Percentiles rank a stretch among this genome's conserved stretches.
Conservation (phyloP, 2,113 vertebrate species). For the Danio rerio region DNA sequence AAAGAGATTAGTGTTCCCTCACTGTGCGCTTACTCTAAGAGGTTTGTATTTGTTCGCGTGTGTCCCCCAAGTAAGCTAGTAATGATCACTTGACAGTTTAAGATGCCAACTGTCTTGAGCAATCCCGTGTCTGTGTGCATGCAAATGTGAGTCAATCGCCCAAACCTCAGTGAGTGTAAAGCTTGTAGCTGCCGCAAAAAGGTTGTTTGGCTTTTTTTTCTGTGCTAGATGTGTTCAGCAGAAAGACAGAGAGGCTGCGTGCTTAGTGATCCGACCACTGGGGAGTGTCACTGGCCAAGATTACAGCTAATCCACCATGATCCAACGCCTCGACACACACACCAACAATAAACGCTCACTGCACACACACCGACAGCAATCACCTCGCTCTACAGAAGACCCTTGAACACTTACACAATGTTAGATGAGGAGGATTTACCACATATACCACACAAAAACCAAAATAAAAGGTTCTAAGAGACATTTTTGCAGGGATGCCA, state of each 20-base stretch:
- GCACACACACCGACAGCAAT: conserved; percentile 31
- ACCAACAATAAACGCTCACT: conserved; percentile 42
- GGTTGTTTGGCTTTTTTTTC: conserved; percentile 39
- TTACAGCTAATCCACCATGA: conserved; percentile 57
- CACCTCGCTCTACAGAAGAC: neutral
- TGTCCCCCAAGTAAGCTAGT: conserved; percentile 36
- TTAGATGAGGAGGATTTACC: neutral
- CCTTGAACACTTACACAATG: neutral
- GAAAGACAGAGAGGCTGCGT: conserved; percentile 40
- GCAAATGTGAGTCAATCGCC: conserved; percentile 5
- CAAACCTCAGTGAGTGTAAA: conserved; percentile 21
- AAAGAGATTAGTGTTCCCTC: conserved; percentile 54
- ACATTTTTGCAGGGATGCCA: too few relatives aligned
- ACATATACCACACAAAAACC: too few relatives aligned
- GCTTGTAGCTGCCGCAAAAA: conserved; percentile 29
- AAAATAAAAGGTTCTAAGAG: too few relatives aligned
- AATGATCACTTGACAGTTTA: conserved; percentile 42
- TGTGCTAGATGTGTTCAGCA: conserved; percentile 23
- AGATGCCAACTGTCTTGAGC: conserved; percentile 9
- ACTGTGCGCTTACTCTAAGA: conserved; percentile 42
- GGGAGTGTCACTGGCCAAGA: conserved; percentile 53
- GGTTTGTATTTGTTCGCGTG: conserved; percentile 34
- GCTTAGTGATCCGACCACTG: conserved; percentile 41
- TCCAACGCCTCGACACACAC: conserved; percentile 43
- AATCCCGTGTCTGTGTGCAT: conserved; percentile 29